Evolutionary conservation across 1,140 invertebrate genomes (phyloP).

Genomic region (honey bee (Apis mellifera)): DNA sequence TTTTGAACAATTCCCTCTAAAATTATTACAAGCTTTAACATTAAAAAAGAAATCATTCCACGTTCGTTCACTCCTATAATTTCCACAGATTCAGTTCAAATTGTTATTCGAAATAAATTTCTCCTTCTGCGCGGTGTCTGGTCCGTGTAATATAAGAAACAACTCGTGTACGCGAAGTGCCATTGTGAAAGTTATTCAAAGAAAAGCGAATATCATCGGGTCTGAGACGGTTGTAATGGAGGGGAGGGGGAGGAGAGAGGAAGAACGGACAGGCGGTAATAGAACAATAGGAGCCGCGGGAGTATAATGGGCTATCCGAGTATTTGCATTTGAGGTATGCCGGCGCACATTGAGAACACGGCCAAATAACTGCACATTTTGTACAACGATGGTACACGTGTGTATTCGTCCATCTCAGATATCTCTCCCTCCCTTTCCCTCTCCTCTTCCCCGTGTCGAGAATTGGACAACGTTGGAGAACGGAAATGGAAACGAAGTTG

Average conservation of each 20-base stretch:
- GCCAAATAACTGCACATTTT: slow-evolving; percentile 44
- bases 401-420: background rate
- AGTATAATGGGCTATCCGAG: slow-evolving; percentile 32
- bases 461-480: slow-evolving; percentile 24
- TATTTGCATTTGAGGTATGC: slow-evolving; percentile 57
- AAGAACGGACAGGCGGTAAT: slow-evolving; percentile 38
- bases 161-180: background rate
- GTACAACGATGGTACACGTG: background rate
- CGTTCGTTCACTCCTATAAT: no score
- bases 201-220: slow-evolving; percentile 19
- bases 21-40: no score
- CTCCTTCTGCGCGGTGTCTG: no score
- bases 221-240: slow-evolving; percentile 7
- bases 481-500: slow-evolving; percentile 53
- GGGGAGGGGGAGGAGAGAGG: background rate
- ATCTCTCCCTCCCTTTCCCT: background rate
- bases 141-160: no score
- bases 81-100: no score
- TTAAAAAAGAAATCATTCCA: no score
- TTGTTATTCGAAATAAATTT: no score
- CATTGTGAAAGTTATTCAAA: slow-evolving; percentile 27
- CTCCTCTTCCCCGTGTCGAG: background rate
- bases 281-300: slow-evolving; percentile 49
- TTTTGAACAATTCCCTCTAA: no score
- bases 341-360: slow-evolving; percentile 25